phyloP scores from a whole-genome alignment of 2,888 invertebrate species.

The Eupithecia centaureata region DNA sequence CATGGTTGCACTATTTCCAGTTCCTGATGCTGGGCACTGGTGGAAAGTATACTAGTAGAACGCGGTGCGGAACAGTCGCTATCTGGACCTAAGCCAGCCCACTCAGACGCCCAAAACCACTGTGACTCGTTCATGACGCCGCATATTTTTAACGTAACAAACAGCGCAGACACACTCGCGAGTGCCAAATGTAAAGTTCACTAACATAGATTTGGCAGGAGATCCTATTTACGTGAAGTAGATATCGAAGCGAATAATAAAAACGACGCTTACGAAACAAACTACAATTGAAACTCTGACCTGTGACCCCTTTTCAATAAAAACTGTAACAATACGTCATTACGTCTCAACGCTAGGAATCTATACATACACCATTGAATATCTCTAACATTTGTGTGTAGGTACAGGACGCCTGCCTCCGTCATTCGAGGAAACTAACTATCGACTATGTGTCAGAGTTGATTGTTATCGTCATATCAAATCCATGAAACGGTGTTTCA shows the following conservation, averaged over 20 bases:
- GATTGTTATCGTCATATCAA: slow-evolving; percentile 8
- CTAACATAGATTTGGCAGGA: slow-evolving; percentile 82
- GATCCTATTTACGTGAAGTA: slow-evolving; percentile 72
- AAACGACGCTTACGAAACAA: slow-evolving; percentile 22
- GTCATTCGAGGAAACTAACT: slow-evolving; percentile 29
- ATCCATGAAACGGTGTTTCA: not conserved
- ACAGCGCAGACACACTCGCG: slow-evolving; percentile 73
- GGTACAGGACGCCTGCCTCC: not conserved
- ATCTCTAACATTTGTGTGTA: not conserved
- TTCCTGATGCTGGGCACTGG: slow-evolving; percentile 39
- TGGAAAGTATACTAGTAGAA: slow-evolving; percentile 48
- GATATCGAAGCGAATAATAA: slow-evolving; percentile 35
- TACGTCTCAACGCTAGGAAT: not conserved
- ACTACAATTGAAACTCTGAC: slow-evolving; percentile 6
- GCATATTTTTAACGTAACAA: slow-evolving; percentile 83
- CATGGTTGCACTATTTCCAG: slow-evolving; percentile 29
- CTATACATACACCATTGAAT: not conserved
- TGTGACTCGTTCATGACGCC: slow-evolving; percentile 81
- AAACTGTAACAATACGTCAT: not conserved
- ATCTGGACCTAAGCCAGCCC: slow-evolving; percentile 74
- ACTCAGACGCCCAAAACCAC: slow-evolving; percentile 62
- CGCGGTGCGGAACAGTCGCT: slow-evolving; percentile 51
- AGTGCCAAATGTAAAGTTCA: slow-evolving; percentile 83
- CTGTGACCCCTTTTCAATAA: not conserved
- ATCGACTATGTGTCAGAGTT: slow-evolving; percentile 38